Evolutionary conservation across 2,888 invertebrate genomes (phyloP).

Genomic region (Strigamia maritima): DNA sequence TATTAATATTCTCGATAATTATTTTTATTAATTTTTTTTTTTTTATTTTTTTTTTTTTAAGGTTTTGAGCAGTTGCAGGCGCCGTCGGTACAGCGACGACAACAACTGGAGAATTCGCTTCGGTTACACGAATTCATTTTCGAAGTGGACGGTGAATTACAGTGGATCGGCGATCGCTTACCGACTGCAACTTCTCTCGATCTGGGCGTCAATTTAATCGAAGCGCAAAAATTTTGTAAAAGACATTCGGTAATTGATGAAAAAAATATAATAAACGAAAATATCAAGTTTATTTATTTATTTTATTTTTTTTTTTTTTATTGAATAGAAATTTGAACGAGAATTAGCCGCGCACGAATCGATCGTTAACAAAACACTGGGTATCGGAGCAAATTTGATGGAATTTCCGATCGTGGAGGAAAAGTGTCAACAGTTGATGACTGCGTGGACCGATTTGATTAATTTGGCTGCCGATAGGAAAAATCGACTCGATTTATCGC

Average conservation of each 20-base stretch:
- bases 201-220: constrained; percentile 80
- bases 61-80: constrained; percentile 68
- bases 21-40: constrained; percentile 33
- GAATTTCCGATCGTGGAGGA: constrained; percentile 63
- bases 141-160: constrained; percentile 85
- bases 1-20: not conserved
- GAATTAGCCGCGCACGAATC: constrained; percentile 84
- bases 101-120: constrained; percentile 76
- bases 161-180: constrained; percentile 90
- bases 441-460: constrained; percentile 71
- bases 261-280: too few species aligned
- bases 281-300: constrained; percentile 46
- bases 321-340: constrained; percentile 68
- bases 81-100: constrained; percentile 68
- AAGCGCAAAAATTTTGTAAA: constrained; percentile 85
- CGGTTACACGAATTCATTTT: constrained; percentile 89
- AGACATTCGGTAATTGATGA: constrained; percentile 64
- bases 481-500: constrained; percentile 74
- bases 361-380: constrained; percentile 75
- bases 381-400: constrained; percentile 71
- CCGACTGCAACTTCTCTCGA: constrained; percentile 69
- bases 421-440: constrained; percentile 68
- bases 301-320: not conserved
- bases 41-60: constrained; percentile 45
- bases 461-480: constrained; percentile 68